phyloP scores from a whole-genome alignment of 2,888 invertebrate genomes.

The Resseliella maxima region DNA sequence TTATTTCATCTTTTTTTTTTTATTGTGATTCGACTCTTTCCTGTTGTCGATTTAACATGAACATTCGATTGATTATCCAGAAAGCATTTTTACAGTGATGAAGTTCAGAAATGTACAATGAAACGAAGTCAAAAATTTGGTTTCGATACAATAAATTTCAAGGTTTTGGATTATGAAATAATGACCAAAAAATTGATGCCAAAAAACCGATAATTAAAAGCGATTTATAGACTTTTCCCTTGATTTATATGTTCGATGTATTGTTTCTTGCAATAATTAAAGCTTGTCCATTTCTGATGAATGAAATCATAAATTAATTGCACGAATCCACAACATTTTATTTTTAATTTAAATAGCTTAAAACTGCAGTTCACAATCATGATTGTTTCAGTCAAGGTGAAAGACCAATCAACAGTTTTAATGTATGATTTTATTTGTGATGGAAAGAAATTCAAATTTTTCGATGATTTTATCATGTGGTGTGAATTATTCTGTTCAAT shows the following conservation, averaged over 20 bases:
- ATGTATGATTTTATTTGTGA: neutral
- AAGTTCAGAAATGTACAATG: neutral
- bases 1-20: slow-evolving; percentile 12
- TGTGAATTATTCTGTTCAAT: neutral
- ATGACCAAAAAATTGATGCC: neutral
- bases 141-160: neutral
- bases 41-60: neutral
- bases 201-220: neutral
- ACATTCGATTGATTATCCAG: neutral
- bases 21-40: neutral
- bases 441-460: too few species aligned
- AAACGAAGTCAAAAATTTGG: neutral
- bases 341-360: neutral
- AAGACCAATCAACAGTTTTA: neutral
- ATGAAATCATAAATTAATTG: slow-evolving; percentile 32
- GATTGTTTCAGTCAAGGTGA: slow-evolving; percentile 37
- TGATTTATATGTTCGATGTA: neutral
- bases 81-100: neutral
- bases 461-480: neutral
- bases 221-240: slow-evolving; percentile 16
- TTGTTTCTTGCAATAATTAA: neutral
- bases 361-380: too few species aligned
- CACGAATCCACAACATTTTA: neutral
- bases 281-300: neutral
- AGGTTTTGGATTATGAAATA: slow-evolving; percentile 42